Evolutionary conservation across 2,113 vertebrate genomes (phyloP).

Genomic region (Jaculus jaculus): DNA sequence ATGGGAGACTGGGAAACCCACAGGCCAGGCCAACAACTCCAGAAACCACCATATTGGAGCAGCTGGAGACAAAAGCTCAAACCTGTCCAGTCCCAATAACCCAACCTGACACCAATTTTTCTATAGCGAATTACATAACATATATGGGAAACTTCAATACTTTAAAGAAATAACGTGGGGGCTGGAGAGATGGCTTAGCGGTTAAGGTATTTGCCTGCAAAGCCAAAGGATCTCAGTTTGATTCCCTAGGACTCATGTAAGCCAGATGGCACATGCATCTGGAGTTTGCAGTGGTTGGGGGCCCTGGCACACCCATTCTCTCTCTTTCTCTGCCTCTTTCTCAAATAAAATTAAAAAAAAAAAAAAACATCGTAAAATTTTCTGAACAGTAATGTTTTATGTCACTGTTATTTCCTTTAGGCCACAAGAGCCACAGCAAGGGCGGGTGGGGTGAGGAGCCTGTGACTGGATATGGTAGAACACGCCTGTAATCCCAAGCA

Average conservation of each 20-base stretch:
- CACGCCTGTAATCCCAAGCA: background rate
- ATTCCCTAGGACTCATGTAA: no score
- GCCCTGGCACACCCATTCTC: no score
- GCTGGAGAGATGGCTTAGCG: no score
- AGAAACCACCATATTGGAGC: background rate
- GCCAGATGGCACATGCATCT: no score
- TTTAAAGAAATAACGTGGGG: slow-evolving; percentile 20
- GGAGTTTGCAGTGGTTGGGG: no score
- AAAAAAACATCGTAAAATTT: background rate
- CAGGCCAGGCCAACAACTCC: background rate
- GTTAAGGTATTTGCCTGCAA: no score
- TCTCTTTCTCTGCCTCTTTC: no score
- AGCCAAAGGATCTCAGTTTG: no score
- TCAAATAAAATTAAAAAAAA: no score
- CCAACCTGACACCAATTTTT: background rate
- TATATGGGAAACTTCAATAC: background rate
- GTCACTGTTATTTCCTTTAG: background rate
- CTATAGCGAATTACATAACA: background rate
- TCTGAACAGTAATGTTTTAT: background rate
- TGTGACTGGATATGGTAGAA: background rate
- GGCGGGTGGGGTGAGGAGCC: background rate
- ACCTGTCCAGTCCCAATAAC: background rate
- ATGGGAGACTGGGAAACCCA: background rate
- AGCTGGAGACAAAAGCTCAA: background rate
- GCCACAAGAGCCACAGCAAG: background rate